Percentiles rank a stretch among this genome's conserved stretches.
These are phyloP conservation scores for Muscidifurax raptorellus DNA, from an alignment of 1,140 invertebrate species.

Conservation along the genomic window DNA sequence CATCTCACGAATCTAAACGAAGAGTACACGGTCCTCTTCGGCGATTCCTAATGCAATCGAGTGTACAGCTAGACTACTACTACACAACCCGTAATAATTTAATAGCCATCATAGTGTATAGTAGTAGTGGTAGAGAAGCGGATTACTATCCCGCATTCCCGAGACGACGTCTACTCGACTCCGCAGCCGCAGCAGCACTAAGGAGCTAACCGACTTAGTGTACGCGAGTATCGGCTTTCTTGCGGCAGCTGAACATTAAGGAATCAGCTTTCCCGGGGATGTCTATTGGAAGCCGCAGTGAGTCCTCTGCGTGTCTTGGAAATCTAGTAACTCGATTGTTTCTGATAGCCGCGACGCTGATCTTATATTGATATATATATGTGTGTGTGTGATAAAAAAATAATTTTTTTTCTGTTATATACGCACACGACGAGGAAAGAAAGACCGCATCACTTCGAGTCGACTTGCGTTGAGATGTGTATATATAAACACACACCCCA, in stretches of 20 bases:
- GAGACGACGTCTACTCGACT: neutral
- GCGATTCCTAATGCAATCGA: constrained; percentile 42
- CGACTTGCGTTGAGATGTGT: neutral
- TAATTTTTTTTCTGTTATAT: too few species aligned
- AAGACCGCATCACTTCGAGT: neutral
- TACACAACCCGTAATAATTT: constrained; percentile 24
- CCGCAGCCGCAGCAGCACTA: constrained; percentile 13
- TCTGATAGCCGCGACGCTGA: neutral
- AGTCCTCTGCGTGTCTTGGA: neutral
- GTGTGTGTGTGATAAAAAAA: neutral
- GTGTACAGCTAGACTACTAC: neutral
- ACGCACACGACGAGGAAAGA: too few species aligned
- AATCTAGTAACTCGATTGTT: constrained; percentile 36
- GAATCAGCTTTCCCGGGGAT: constrained; percentile 47
- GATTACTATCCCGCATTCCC: constrained; percentile 47
- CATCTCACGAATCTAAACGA: neutral
- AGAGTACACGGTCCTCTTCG: too few species aligned
- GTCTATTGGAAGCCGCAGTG: neutral
- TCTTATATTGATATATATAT: too few species aligned
- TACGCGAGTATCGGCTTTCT: constrained; percentile 47
- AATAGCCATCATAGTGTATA: constrained; percentile 8
- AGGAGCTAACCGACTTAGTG: constrained; percentile 52
- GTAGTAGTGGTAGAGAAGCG: neutral
- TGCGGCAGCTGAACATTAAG: constrained; percentile 40
- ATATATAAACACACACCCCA: neutral